phyloP scores from a whole-genome alignment of 2,797 vertebrate species.

The Hapalemur alaotrensis region DNA sequence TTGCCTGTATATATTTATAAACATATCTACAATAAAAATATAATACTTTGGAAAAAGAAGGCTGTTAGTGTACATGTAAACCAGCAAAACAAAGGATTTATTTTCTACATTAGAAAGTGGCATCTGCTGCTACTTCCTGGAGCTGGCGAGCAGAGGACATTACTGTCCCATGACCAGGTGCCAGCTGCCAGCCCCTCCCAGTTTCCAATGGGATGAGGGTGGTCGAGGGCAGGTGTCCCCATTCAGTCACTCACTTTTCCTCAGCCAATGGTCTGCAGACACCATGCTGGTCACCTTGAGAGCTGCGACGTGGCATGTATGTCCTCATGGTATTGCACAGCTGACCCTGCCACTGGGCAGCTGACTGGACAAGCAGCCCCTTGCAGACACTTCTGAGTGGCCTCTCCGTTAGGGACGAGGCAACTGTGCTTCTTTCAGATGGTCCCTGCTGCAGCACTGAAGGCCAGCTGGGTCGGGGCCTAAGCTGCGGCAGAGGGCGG shows the following conservation, averaged over 20 bases:
- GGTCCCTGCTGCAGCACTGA: background rate
- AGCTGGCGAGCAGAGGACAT: background rate
- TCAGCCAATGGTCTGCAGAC: background rate
- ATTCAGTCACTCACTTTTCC: background rate
- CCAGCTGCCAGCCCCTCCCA: background rate
- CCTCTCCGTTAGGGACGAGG: background rate
- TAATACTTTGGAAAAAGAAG: background rate
- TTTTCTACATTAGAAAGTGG: background rate
- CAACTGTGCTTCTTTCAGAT: background rate
- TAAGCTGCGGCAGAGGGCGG: background rate
- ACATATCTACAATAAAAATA: background rate
- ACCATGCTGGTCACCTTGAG: background rate
- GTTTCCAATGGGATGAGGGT: background rate
- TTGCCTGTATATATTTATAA: background rate
- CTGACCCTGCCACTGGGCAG: background rate
- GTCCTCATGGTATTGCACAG: background rate
- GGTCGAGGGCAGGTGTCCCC: background rate
- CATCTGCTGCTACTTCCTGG: background rate
- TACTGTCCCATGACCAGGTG: background rate
- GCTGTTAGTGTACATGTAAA: background rate
- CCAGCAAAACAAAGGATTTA: background rate
- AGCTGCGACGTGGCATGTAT: no score
- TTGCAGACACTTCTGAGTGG: background rate
- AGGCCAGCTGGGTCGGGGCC: no score
- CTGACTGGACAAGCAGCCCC: background rate